These are phyloP conservation scores for Bufo gargarizans DNA, from an alignment of 2,113 vertebrate species.

Conservation along the genomic window DNA sequence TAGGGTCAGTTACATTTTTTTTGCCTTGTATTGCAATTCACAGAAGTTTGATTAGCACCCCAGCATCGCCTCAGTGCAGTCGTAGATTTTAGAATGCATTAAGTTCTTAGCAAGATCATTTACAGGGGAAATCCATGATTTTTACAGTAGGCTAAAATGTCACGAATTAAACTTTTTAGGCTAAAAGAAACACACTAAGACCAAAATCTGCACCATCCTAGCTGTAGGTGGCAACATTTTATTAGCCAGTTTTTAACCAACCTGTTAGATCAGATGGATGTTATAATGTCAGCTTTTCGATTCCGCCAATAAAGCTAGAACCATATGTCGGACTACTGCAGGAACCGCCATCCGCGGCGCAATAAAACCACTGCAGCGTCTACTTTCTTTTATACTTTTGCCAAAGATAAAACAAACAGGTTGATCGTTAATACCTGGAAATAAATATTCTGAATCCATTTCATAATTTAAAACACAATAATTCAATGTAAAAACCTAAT, in stretches of 20 bases:
- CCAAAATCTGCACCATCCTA: neutral
- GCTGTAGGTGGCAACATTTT: slow-evolving; percentile 19
- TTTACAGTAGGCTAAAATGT: neutral
- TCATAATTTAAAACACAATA: slow-evolving; percentile 45
- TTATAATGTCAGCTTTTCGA: neutral
- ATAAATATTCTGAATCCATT: slow-evolving; percentile 23
- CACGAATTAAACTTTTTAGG: neutral
- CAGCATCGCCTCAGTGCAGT: neutral
- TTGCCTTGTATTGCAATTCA: neutral
- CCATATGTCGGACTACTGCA: neutral
- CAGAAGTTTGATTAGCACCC: neutral
- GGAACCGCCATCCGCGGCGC: neutral
- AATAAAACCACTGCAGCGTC: neutral
- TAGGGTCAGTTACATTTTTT: neutral
- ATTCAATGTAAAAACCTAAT: slow-evolving; percentile 35
- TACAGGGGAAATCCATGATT: neutral
- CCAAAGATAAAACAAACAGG: slow-evolving; percentile 13
- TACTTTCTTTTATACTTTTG: neutral
- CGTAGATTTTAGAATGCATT: neutral
- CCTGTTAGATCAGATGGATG: neutral
- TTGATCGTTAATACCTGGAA: slow-evolving; percentile 1
- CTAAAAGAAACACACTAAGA: slow-evolving; percentile 9
- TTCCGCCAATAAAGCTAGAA: slow-evolving; percentile 14
- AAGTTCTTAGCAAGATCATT: neutral
- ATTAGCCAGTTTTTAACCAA: neutral